phyloP scores from a whole-genome alignment of 37 sponge, comb jelly and placozoan species.

The Halichondria panicea region DNA sequence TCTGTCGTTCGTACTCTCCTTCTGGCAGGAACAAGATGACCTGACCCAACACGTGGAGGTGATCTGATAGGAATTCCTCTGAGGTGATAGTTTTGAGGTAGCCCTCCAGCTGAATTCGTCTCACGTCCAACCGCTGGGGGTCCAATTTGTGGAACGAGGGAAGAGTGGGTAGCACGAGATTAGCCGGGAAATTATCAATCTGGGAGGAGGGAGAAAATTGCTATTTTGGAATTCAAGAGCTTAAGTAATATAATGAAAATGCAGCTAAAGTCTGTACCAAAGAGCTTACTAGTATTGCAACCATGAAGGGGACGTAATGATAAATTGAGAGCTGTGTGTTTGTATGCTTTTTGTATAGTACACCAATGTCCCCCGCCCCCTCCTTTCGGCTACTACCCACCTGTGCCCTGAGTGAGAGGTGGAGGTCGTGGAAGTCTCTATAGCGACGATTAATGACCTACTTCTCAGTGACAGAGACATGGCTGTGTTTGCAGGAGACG shows the following conservation, averaged over 20 bases:
- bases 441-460: slow-evolving; percentile 49
- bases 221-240: background rate
- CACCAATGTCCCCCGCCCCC: too few relatives aligned
- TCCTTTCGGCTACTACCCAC: too few relatives aligned
- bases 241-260: background rate
- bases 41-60: slow-evolving; percentile 24
- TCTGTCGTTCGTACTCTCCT: slow-evolving; percentile 17
- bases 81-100: slow-evolving; percentile 44
- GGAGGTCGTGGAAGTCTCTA: slow-evolving; percentile 67
- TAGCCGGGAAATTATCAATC: slow-evolving; percentile 29
- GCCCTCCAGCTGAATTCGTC: slow-evolving; percentile 32
- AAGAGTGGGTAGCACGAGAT: slow-evolving; percentile 29
- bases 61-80: slow-evolving; percentile 18
- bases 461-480: slow-evolving; percentile 28
- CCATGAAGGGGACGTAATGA: too few relatives aligned
- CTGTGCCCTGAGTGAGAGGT: slow-evolving; percentile 41
- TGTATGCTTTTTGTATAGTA: background rate
- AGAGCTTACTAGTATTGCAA: background rate
- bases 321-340: too few relatives aligned
- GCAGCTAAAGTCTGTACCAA: background rate
- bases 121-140: slow-evolving; percentile 34
- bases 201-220: slow-evolving; percentile 10
- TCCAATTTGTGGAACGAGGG: slow-evolving; percentile 56
- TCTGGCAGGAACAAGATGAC: slow-evolving; percentile 48
- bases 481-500: slow-evolving; percentile 50